A percentile compares a stretch with the other conserved stretches of the same genome.
Conservation (phyloP, 2,888 invertebrate genomes). For the Helicoverpa assulta region DNA sequence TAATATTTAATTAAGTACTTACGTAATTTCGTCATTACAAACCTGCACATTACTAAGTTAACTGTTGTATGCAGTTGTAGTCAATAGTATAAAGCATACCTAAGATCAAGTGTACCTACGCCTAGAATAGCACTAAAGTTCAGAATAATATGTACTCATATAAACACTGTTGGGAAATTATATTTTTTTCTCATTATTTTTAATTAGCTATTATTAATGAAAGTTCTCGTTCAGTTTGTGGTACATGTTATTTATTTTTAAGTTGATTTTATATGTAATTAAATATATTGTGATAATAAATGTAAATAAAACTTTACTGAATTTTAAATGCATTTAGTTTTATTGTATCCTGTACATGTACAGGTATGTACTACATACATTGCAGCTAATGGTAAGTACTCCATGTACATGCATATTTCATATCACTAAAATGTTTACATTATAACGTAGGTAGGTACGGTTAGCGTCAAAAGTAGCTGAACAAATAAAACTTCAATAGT, state of each 20-base stretch:
- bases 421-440: no score
- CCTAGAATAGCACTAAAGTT: constrained; percentile 27
- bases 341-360: no score
- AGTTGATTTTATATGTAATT: constrained; percentile 74
- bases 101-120: constrained; percentile 47
- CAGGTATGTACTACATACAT: no score
- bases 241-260: constrained; percentile 85
- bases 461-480: no score
- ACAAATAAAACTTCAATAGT: no score
- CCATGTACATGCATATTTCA: no score
- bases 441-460: no score
- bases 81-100: constrained; percentile 30
- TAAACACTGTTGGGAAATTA: constrained; percentile 41
- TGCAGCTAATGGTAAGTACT: no score
- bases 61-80: constrained; percentile 6
- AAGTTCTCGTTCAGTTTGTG: constrained; percentile 73
- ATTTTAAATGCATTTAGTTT: constrained; percentile 42
- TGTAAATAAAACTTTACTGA: constrained; percentile 81
- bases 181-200: constrained; percentile 53
- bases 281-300: constrained; percentile 83
- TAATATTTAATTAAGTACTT: not conserved
- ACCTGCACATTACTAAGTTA: constrained; percentile 6
- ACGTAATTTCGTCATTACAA: constrained; percentile 13
- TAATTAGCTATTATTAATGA: constrained; percentile 51
- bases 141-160: constrained; percentile 29